Percentiles rank a stretch among this genome's conserved stretches.
These are phyloP conservation scores for Pseudanteris insignis DNA, from an alignment of 2,888 invertebrate species.

Conservation along the genomic window DNA sequence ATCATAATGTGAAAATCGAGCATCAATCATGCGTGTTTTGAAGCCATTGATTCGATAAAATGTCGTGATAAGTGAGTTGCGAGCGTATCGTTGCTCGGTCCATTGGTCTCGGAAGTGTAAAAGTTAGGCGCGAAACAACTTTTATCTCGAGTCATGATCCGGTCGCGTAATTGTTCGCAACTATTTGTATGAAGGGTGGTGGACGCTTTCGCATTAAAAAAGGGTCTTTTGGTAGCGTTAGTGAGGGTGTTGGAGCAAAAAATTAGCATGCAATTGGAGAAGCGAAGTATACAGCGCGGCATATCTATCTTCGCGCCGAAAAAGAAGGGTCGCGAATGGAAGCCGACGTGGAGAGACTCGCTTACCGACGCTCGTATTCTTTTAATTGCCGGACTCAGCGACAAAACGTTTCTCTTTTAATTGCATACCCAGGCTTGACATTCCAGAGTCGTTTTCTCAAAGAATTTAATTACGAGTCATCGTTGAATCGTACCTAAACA, in stretches of 20 bases:
- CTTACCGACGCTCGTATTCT: slow-evolving; percentile 61
- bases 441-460: slow-evolving; percentile 64
- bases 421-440: slow-evolving; percentile 60
- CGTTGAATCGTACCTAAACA: slow-evolving; percentile 47
- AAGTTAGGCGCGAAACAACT: slow-evolving; percentile 19
- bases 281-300: slow-evolving; percentile 39
- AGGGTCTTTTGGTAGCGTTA: slow-evolving; percentile 38
- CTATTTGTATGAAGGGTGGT: slow-evolving; percentile 59
- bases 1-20: no score
- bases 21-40: slow-evolving; percentile 1
- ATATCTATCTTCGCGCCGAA: slow-evolving; percentile 48
- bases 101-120: slow-evolving; percentile 48
- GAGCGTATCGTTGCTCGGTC: slow-evolving; percentile 24
- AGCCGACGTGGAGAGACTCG: slow-evolving; percentile 44
- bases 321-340: slow-evolving; percentile 45
- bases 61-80: slow-evolving; percentile 9
- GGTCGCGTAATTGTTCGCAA: slow-evolving; percentile 59
- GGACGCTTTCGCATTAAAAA: slow-evolving; percentile 45
- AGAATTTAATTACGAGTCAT: slow-evolving; percentile 63
- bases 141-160: slow-evolving; percentile 31
- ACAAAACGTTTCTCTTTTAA: slow-evolving; percentile 64
- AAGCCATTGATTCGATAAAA: slow-evolving; percentile 16
- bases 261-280: slow-evolving; percentile 57
- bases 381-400: slow-evolving; percentile 63
- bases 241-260: slow-evolving; percentile 37